phyloP scores from a whole-genome alignment of 2,888 invertebrate genomes.

The Cybosia mesomella region DNA sequence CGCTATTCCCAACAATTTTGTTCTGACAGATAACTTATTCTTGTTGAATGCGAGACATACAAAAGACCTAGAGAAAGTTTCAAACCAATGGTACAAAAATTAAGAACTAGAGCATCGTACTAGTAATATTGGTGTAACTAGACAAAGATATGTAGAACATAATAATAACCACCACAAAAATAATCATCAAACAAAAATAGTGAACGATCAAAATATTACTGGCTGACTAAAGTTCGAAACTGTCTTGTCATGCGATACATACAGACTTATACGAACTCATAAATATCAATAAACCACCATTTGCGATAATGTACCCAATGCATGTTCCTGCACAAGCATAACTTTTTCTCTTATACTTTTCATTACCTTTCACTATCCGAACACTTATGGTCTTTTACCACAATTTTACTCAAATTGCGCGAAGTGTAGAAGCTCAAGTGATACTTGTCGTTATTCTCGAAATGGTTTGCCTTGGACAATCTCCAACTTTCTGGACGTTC shows the following conservation, averaged over 20 bases:
- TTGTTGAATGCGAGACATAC: too few species aligned
- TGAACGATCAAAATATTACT: slow-evolving; percentile 38
- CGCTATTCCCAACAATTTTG: too few species aligned
- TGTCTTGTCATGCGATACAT: slow-evolving; percentile 64
- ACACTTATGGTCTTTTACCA: slow-evolving; percentile 19
- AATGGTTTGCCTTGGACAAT: slow-evolving; percentile 57
- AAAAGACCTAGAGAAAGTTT: too few species aligned
- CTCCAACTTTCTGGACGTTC: slow-evolving; percentile 54
- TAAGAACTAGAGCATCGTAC: too few species aligned
- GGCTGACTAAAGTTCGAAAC: slow-evolving; percentile 64
- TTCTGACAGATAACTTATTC: too few species aligned
- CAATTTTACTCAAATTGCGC: neutral
- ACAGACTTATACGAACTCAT: slow-evolving; percentile 70
- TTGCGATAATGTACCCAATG: slow-evolving; percentile 48
- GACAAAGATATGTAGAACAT: too few species aligned
- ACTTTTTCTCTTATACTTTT: too few species aligned
- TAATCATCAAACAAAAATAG: slow-evolving; percentile 19
- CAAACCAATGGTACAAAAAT: too few species aligned
- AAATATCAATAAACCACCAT: slow-evolving; percentile 74
- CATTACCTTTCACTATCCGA: slow-evolving; percentile 39
- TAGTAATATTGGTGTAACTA: too few species aligned
- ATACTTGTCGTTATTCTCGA: slow-evolving; percentile 44
- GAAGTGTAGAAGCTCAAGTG: slow-evolving; percentile 34
- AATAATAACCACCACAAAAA: neutral
- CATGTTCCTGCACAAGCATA: slow-evolving; percentile 55